Conservation (phyloP, 2,888 invertebrate genomes). For the Punctoribates punctum region DNA sequence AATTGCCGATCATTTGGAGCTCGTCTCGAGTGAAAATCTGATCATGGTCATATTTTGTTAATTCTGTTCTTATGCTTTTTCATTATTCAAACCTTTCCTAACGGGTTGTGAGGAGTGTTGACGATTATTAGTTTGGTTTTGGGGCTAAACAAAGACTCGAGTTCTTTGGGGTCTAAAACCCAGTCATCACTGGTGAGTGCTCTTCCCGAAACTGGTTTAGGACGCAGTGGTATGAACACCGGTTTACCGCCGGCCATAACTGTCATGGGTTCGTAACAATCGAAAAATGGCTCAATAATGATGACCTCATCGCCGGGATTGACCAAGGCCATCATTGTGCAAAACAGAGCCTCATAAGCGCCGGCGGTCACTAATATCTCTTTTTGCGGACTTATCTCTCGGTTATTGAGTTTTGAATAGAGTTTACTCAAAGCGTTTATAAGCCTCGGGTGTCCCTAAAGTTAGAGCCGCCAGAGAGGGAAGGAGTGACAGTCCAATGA, state of each 20-base stretch:
- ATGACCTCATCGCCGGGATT: conserved; percentile 73
- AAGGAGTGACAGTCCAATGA: background rate
- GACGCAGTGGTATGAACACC: conserved; percentile 78
- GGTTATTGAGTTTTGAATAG: conserved; percentile 72
- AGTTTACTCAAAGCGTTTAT: conserved; percentile 77
- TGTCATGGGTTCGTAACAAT: conserved; percentile 96
- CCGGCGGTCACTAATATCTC: conserved; percentile 87
- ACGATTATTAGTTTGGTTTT: conserved; percentile 91
- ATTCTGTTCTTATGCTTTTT: background rate
- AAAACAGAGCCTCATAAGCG: conserved; percentile 90
- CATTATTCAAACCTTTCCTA: conserved; percentile 78
- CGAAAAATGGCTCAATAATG: conserved; percentile 96
- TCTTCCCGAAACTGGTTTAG: conserved; percentile 57
- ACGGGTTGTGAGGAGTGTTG: conserved; percentile 97
- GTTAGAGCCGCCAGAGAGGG: background rate
- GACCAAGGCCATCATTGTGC: conserved; percentile 78
- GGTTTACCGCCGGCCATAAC: conserved; percentile 78
- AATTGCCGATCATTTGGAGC: conserved; percentile 66
- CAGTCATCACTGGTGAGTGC: conserved; percentile 76
- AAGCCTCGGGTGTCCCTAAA: conserved; percentile 83
- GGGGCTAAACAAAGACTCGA: conserved; percentile 71
- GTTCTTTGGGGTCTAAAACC: conserved; percentile 75
- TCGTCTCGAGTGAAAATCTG: conserved; percentile 55
- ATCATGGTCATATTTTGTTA: background rate
- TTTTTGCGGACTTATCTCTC: conserved; percentile 73